A percentile compares a stretch with the other conserved stretches of the same genome.
Conservation (phyloP, 1,140 invertebrate genomes). For the Solenopsis fugax region DNA sequence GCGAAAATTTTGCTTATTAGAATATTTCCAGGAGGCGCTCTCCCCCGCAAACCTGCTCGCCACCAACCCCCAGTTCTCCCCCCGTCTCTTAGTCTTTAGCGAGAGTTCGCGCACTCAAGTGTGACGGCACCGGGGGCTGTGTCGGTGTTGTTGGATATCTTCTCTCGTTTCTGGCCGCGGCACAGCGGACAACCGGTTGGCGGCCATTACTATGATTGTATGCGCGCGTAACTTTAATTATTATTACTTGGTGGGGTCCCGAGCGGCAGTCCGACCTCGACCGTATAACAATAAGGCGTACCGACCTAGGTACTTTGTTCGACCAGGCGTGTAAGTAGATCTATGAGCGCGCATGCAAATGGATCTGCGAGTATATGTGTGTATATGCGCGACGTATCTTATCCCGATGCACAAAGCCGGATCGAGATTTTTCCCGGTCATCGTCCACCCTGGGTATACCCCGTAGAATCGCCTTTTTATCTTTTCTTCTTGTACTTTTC, state of each 20-base stretch:
- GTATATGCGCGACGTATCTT: background rate
- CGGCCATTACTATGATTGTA: slow-evolving; percentile 84
- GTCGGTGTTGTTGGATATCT: slow-evolving; percentile 66
- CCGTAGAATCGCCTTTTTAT: slow-evolving; percentile 10
- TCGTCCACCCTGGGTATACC: background rate
- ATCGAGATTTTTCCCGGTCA: slow-evolving; percentile 57
- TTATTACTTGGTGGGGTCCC: slow-evolving; percentile 69
- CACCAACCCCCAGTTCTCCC: background rate
- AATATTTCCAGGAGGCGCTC: slow-evolving; percentile 81
- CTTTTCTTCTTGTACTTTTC: slow-evolving; percentile 8
- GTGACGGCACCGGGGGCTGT: slow-evolving; percentile 70
- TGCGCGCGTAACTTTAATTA: slow-evolving; percentile 81
- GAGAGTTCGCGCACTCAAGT: slow-evolving; percentile 77
- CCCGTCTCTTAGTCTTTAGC: slow-evolving; percentile 60
- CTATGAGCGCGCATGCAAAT: background rate
- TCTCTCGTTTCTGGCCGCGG: slow-evolving; percentile 72
- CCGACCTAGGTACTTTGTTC: slow-evolving; percentile 43
- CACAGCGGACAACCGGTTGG: slow-evolving; percentile 62
- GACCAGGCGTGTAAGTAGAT: slow-evolving; percentile 50
- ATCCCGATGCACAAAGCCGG: slow-evolving; percentile 5
- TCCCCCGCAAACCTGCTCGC: slow-evolving; percentile 5
- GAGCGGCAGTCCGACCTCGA: slow-evolving; percentile 9
- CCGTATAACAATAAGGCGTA: slow-evolving; percentile 65
- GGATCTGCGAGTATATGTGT: background rate
- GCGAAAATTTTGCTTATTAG: slow-evolving; percentile 86